Evolutionary conservation across 1,140 invertebrate genomes (phyloP), one percentile per base, ranked within the genome.

Genomic region (Papilio dardanus): DNA sequence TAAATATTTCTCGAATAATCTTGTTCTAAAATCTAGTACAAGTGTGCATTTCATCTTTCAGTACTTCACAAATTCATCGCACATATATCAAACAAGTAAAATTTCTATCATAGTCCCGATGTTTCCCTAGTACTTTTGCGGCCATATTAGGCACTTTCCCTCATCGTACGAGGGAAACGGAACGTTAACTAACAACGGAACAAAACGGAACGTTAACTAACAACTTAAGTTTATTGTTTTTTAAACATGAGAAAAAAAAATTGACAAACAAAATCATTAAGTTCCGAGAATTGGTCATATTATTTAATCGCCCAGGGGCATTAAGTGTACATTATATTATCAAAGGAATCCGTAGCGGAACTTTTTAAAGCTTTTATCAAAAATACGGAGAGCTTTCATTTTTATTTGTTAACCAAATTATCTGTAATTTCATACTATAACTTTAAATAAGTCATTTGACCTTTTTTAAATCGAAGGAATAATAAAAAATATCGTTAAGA

Each of bases 101-200:
- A 30, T 14, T n/a, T 21, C 46, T 35, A 54, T 76, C 76, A 30
- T 74, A 4, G 14, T 50, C 12, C 35, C 21, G 75, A 74, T 85
- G 77, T n/a, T 8, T 31, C 68, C 81, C 83, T 82, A 40, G 79
- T 85, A 85, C 73, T 78, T 76, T 75, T n/a, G 76, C 66, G 69
- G 68, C 84, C 86, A 83, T 87, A 87, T 87, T 86, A 83, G 84
- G 81, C 79, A 80, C 83, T 85, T 86, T 86, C 80, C 40, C 78
- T 81, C 77, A 66, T 68, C 33, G 28, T 28, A 31, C 3, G 33
- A 14, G 19, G 40, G 12, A 35, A n/a, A 28, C 7, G 8, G 12
- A 37, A 37, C 12, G 35, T 10, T 8, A n/a, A 35, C 33, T 35
- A 35, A 37, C 35, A 37, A 37, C 35, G 35, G 12, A 37, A 37